A percentile compares a stretch with the other conserved stretches of the same genome.
Conservation (phyloP, 2,797 vertebrate genomes). For the Ctenochaetus hawaiiensis region DNA sequence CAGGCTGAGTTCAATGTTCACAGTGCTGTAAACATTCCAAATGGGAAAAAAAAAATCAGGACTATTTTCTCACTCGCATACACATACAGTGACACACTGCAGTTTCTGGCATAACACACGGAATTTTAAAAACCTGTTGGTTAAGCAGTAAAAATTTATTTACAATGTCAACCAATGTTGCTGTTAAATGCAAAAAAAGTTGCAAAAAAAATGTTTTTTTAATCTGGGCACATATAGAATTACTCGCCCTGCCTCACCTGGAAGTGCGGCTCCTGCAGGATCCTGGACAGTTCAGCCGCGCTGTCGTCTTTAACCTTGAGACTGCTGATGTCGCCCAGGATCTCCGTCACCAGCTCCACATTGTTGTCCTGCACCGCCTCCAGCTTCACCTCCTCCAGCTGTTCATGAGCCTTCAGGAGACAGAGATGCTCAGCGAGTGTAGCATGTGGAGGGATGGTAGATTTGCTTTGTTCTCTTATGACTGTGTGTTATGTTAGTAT, state of each 20-base stretch:
- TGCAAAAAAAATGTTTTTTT: neutral
- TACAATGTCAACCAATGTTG: neutral
- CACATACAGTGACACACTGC: neutral
- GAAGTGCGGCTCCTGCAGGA: constrained; percentile 97
- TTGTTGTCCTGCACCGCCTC: constrained; percentile 99
- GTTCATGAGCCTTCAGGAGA: constrained; percentile 90
- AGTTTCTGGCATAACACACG: neutral
- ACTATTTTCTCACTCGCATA: neutral
- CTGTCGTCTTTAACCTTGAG: constrained; percentile 91
- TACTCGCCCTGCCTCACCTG: constrained; percentile 84
- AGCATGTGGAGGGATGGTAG: neutral
- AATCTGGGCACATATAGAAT: no score
- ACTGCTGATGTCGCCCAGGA: constrained; percentile 94
- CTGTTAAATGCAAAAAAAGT: neutral
- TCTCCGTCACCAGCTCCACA: constrained; percentile 95
- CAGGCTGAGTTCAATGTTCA: neutral
- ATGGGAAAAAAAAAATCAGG: neutral
- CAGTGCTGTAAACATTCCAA: neutral
- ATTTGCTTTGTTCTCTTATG: neutral
- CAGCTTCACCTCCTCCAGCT: constrained; percentile 95
- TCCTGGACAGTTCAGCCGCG: constrained; percentile 91
- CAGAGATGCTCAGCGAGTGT: constrained; percentile 24
- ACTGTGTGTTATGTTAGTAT: neutral
- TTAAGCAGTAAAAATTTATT: neutral
- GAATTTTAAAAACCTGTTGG: neutral